phyloP scores from a whole-genome alignment of 2,888 invertebrate species.

The Capitulum mitella region DNA sequence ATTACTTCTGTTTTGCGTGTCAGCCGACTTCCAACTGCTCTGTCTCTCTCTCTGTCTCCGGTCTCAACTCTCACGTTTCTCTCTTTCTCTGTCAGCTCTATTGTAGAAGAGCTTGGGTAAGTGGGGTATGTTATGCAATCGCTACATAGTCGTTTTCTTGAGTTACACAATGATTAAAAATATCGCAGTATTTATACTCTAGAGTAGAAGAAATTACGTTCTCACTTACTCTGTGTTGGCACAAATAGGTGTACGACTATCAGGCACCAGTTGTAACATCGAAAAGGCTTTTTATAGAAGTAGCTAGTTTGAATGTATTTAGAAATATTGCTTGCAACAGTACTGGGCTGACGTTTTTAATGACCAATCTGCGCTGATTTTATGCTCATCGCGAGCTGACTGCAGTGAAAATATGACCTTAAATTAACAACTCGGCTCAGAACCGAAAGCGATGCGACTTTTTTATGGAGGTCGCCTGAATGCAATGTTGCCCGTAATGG shows the following conservation, averaged over 20 bases:
- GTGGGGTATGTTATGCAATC: neutral
- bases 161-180: neutral
- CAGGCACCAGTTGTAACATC: neutral
- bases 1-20: neutral
- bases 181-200: neutral
- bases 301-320: neutral
- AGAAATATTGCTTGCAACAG: neutral
- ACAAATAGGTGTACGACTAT: neutral
- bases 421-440: too few relatives aligned
- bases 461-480: too few relatives aligned
- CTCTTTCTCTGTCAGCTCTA: constrained; percentile 18
- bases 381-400: too few relatives aligned
- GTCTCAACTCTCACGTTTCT: constrained; percentile 19
- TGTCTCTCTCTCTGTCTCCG: constrained; percentile 14
- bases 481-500: too few relatives aligned
- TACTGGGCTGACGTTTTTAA: too few relatives aligned
- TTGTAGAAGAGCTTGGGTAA: constrained; percentile 21
- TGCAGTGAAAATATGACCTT: too few relatives aligned
- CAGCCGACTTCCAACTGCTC: neutral
- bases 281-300: constrained; percentile 4
- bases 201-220: neutral
- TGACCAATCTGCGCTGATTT: too few relatives aligned
- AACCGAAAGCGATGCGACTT: too few relatives aligned
- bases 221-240: neutral
- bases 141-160: neutral